These are phyloP conservation scores for Enteromius viviparus DNA, from an alignment of 2,797 vertebrate genomes.

Conservation along the genomic window DNA sequence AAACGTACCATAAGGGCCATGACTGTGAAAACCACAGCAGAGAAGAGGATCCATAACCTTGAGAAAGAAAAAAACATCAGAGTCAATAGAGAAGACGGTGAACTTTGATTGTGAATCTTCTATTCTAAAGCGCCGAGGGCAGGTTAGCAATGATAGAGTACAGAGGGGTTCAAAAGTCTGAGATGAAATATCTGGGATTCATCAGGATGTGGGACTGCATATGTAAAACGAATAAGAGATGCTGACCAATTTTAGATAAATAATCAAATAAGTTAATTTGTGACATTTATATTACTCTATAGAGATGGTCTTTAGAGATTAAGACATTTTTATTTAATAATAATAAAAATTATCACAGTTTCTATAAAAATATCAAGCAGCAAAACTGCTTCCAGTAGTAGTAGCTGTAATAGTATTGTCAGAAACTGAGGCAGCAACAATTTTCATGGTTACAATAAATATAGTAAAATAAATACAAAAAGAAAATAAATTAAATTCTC, in stretches of 20 bases:
- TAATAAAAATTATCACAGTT: no score
- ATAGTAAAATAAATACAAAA: no score
- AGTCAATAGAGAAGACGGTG: conserved; percentile 10
- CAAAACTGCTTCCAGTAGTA: background rate
- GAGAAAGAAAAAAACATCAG: background rate
- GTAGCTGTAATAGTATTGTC: no score
- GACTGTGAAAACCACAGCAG: conserved; percentile 88
- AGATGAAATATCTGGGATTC: background rate
- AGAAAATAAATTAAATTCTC: no score
- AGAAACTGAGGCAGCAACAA: no score
- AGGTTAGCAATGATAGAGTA: background rate
- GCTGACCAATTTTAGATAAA: background rate
- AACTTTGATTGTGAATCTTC: background rate
- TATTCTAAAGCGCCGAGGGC: background rate
- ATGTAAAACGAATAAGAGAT: no score
- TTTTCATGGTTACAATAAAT: no score
- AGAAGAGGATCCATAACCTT: conserved; percentile 93
- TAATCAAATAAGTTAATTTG: background rate
- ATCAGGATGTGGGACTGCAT: background rate
- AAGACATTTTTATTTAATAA: no score
- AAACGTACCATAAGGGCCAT: conserved; percentile 90
- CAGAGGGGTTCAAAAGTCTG: background rate
- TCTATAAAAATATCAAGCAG: background rate
- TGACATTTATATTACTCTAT: background rate
- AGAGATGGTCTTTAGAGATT: background rate